phyloP scores from a whole-genome alignment of 2,888 invertebrate species.

The Heliconius hortense region DNA sequence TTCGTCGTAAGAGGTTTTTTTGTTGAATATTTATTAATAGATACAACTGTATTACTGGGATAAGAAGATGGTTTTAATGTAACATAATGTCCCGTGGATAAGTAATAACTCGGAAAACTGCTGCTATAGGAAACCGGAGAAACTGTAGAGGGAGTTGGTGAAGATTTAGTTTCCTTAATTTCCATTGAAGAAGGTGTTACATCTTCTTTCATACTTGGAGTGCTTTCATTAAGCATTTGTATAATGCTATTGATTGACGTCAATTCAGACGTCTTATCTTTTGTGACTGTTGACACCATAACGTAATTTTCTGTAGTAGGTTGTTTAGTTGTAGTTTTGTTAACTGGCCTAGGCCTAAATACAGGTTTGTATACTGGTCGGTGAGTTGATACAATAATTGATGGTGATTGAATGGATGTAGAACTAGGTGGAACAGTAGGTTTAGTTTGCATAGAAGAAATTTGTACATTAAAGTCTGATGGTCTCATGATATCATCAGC shows the following conservation, averaged over 20 bases:
- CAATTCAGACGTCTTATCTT: constrained; percentile 72
- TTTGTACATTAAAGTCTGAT: constrained; percentile 76
- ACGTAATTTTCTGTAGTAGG: constrained; percentile 79
- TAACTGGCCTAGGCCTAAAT: constrained; percentile 79
- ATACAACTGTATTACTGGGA: constrained; percentile 34
- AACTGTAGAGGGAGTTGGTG: constrained; percentile 60
- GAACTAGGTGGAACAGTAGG: constrained; percentile 65
- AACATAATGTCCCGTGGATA: constrained; percentile 71
- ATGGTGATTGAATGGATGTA: constrained; percentile 56
- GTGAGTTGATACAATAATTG: constrained; percentile 68
- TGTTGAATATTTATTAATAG: constrained; percentile 49
- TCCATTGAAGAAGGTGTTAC: constrained; percentile 60
- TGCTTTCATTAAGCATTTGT: constrained; percentile 83
- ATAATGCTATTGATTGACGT: constrained; percentile 82
- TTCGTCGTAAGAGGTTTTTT: constrained; percentile 55
- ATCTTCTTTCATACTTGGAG: constrained; percentile 67
- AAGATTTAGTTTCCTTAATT: constrained; percentile 68
- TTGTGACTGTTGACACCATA: constrained; percentile 80
- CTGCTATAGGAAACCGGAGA: constrained; percentile 63
- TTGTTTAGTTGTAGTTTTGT: constrained; percentile 50
- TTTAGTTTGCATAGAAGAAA: constrained; percentile 77
- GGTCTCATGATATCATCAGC: constrained; percentile 77
- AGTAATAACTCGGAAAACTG: constrained; percentile 58
- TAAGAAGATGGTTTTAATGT: constrained; percentile 67
- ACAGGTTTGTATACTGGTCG: constrained; percentile 74